These are phyloP conservation scores for Drosophila triauraria DNA, from an alignment of 1,140 invertebrate species.

Conservation along the genomic window DNA sequence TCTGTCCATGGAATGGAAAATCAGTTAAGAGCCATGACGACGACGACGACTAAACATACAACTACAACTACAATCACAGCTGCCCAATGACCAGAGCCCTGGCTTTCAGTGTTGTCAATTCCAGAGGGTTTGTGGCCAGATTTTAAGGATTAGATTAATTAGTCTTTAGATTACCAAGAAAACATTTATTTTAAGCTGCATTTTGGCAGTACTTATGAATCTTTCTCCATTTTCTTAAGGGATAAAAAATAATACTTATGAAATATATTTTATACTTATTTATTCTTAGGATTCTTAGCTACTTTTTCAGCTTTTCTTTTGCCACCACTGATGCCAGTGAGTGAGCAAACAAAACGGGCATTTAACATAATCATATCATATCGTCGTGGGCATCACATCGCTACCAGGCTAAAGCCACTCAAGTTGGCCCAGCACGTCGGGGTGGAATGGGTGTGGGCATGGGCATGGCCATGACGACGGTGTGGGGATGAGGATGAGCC, in stretches of 20 bases:
- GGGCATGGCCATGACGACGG: conserved; percentile 32
- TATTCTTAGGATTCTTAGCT: not conserved
- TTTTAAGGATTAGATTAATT: too few relatives aligned
- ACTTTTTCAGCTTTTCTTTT: not conserved
- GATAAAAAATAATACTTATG: not conserved
- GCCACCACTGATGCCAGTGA: conserved; percentile 41
- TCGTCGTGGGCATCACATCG: conserved; percentile 77
- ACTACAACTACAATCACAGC: conserved; percentile 46
- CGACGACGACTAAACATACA: conserved; percentile 34
- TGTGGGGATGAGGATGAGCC: conserved; percentile 37
- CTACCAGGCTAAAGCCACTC: conserved; percentile 71
- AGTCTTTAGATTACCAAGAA: not conserved
- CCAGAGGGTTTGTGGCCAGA: not conserved
- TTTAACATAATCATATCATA: conserved; percentile 84
- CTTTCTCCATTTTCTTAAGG: not conserved
- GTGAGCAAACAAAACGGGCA: conserved; percentile 79
- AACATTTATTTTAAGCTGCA: not conserved
- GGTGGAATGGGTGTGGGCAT: conserved; percentile 4
- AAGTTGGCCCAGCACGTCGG: conserved; percentile 60
- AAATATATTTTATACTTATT: not conserved
- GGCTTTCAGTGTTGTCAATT: conserved; percentile 1
- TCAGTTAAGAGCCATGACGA: conserved; percentile 82
- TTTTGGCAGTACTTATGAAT: not conserved
- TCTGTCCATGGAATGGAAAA: conserved; percentile 71
- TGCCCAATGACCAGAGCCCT: conserved; percentile 74